phyloP scores from a whole-genome alignment of 2,888 invertebrate genomes.

The Carpatolechia fugitivella region DNA sequence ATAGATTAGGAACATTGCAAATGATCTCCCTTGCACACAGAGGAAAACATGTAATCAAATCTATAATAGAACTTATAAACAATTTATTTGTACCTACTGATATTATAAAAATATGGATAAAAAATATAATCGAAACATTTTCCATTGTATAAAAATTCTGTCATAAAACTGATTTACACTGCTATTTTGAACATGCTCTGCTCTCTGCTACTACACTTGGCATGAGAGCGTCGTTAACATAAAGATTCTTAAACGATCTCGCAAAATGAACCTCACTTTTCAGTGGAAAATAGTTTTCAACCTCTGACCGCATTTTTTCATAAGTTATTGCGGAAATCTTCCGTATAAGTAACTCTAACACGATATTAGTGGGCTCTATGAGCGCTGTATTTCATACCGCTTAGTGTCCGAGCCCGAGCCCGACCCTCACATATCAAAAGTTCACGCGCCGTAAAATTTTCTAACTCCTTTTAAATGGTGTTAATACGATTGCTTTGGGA shows the following conservation, averaged over 20 bases:
- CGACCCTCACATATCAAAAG: constrained; percentile 17
- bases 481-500: not conserved
- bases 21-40: no score
- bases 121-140: no score
- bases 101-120: not conserved
- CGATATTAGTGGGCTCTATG: constrained; percentile 7
- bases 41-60: no score
- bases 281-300: not conserved
- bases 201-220: not conserved
- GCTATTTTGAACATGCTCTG: not conserved
- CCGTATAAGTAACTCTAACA: constrained; percentile 12
- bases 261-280: not conserved
- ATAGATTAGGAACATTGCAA: no score
- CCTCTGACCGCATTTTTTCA: constrained; percentile 9
- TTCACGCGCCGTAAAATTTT: constrained; percentile 9
- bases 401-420: not conserved
- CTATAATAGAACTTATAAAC: no score
- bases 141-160: no score
- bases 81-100: no score
- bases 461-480: constrained; percentile 15
- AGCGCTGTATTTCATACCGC: constrained; percentile 10
- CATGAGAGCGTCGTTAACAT: not conserved
- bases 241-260: not conserved
- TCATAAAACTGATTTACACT: not conserved
- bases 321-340: constrained; percentile 10